Evolutionary conservation across 1,140 invertebrate species (phyloP).

Genomic region (Drosophila seguyi): DNA sequence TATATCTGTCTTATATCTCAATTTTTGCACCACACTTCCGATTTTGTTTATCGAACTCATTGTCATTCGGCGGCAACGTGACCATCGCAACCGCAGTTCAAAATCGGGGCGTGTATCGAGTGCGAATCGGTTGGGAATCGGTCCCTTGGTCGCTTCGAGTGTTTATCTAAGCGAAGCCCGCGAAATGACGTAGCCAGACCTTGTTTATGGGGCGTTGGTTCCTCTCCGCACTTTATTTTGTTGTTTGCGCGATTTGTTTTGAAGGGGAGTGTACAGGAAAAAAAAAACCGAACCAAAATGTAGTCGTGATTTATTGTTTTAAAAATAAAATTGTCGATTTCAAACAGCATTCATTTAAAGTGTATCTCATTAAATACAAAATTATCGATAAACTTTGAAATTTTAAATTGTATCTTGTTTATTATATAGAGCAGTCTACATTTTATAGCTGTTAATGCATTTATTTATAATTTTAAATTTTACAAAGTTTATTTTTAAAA

Average conservation of each 20-base stretch:
- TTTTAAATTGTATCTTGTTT: no score
- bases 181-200: constrained; percentile 42
- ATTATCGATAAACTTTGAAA: no score
- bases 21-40: constrained; percentile 21
- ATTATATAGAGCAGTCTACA: no score
- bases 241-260: constrained; percentile 32
- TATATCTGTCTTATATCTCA: constrained; percentile 4
- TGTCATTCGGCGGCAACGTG: constrained; percentile 45
- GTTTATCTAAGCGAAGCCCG: constrained; percentile 40
- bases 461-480: no score
- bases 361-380: no score
- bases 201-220: constrained; percentile 50
- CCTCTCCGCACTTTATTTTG: constrained; percentile 28
- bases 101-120: constrained; percentile 38
- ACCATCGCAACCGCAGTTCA: constrained; percentile 35
- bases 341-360: neutral
- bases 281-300: neutral
- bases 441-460: no score
- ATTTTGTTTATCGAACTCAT: constrained; percentile 46
- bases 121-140: constrained; percentile 43
- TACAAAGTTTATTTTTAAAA: no score
- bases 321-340: neutral
- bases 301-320: neutral
- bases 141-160: constrained; percentile 12
- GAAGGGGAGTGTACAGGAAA: constrained; percentile 3